A percentile compares a stretch with the other conserved stretches of the same genome.
Conservation (phyloP, 2,888 invertebrate genomes). For the Dryobotodes eremita region DNA sequence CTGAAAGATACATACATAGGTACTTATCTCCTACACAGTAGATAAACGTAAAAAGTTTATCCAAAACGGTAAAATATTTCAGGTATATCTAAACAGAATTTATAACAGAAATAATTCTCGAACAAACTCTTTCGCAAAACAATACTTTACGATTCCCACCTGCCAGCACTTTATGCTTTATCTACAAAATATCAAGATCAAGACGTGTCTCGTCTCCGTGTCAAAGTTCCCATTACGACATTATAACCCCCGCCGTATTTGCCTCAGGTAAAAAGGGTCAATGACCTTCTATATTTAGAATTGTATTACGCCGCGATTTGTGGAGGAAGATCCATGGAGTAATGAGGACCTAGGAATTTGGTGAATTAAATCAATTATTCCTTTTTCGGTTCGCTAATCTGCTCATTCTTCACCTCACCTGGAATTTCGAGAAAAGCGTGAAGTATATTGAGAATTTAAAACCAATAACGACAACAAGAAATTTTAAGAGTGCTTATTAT, state of each 20-base stretch:
- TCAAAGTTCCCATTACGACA: conserved; percentile 54
- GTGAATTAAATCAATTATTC: neutral
- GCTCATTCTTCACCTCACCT: neutral
- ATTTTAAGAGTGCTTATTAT: too few species aligned
- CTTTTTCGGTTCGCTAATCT: neutral
- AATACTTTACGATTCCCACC: conserved; percentile 16
- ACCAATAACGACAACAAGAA: too few species aligned
- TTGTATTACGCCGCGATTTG: neutral
- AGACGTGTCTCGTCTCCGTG: conserved; percentile 35
- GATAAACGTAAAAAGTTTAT: neutral
- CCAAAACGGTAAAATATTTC: neutral
- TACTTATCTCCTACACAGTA: neutral
- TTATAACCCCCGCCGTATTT: conserved; percentile 26
- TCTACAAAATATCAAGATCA: conserved; percentile 3
- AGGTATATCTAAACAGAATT: neutral
- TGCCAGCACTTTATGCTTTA: conserved; percentile 13
- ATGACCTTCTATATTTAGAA: conserved; percentile 29
- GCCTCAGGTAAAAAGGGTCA: conserved; percentile 34
- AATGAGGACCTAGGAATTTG: neutral
- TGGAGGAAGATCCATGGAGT: neutral
- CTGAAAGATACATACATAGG: neutral
- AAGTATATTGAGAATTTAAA: neutral
- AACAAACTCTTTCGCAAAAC: neutral
- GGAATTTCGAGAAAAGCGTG: neutral
- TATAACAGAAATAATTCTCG: neutral